phyloP scores from a whole-genome alignment of 2,113 vertebrate genomes.

The Thalassarche chlororhynchos region DNA sequence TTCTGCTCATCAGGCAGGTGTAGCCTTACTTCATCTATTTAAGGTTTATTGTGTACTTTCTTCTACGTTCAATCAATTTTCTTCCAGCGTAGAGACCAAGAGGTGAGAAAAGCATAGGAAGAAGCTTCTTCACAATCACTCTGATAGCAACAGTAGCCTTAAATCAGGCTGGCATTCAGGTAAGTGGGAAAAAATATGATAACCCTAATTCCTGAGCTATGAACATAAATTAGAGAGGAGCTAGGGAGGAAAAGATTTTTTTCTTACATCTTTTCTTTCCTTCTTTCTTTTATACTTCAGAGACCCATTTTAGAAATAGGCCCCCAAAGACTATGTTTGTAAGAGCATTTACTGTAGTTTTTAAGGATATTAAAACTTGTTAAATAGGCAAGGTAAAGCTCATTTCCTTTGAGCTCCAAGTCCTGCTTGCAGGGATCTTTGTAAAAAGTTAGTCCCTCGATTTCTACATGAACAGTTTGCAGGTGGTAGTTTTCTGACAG shows the following conservation, averaged over 20 bases:
- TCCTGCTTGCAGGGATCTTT: neutral
- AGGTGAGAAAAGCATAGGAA: neutral
- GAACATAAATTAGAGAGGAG: neutral
- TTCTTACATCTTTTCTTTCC: neutral
- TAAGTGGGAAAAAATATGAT: neutral
- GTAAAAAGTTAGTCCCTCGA: neutral
- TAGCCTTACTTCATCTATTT: neutral
- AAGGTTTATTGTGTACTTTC: neutral
- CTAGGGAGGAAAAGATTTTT: neutral
- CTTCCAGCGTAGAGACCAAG: neutral
- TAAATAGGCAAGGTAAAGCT: neutral
- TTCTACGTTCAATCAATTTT: neutral
- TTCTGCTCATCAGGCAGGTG: neutral
- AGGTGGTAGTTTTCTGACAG: neutral
- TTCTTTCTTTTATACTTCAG: neutral
- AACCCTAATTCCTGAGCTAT: neutral
- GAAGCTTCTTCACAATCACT: neutral
- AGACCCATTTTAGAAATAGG: neutral
- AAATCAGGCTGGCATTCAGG: neutral
- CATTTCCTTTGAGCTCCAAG: neutral
- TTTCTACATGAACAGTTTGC: neutral
- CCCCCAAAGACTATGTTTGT: neutral
- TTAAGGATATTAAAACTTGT: neutral
- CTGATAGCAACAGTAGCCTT: neutral
- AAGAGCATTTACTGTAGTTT: neutral